Conservation (phyloP, 2,888 invertebrate genomes). For the Marasmarcha lunaedactyla region DNA sequence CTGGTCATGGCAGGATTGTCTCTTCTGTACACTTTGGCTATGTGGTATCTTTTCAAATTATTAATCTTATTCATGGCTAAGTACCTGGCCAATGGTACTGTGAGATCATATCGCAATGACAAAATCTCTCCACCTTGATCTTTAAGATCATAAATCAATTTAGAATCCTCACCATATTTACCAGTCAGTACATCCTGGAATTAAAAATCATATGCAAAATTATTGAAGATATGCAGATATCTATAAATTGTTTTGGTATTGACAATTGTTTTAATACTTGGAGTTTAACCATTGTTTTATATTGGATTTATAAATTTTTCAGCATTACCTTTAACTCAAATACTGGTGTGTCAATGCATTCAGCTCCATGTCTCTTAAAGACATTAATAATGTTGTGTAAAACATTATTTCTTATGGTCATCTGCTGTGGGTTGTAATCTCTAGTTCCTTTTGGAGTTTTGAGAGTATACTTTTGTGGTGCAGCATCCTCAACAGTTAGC, state of each 20-base stretch:
- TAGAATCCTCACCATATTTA: slow-evolving; percentile 99
- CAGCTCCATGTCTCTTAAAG: slow-evolving; percentile 97
- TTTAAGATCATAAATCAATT: slow-evolving; percentile 97
- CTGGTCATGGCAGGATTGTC: slow-evolving; percentile 97
- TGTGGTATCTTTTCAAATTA: slow-evolving; percentile 96
- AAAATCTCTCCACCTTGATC: slow-evolving; percentile 99
- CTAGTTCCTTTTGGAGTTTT: slow-evolving; percentile 95
- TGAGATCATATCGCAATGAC: slow-evolving; percentile 95
- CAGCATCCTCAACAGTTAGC: slow-evolving; percentile 69
- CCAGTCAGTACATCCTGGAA: slow-evolving; percentile 94
- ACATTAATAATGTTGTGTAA: slow-evolving; percentile 87
- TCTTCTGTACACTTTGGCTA: slow-evolving; percentile 97
- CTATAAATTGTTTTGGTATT: background rate
- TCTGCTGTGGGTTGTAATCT: slow-evolving; percentile 95
- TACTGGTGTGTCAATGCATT: slow-evolving; percentile 97
- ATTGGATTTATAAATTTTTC: too few species aligned
- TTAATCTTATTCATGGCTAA: slow-evolving; percentile 97
- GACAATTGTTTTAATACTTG: too few species aligned
- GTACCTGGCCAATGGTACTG: slow-evolving; percentile 97
- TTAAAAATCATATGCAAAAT: slow-evolving; percentile 7
- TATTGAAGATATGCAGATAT: slow-evolving; percentile 4
- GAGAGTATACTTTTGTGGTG: slow-evolving; percentile 83
- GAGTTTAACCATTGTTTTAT: too few species aligned
- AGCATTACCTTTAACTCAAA: slow-evolving; percentile 96
- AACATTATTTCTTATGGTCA: slow-evolving; percentile 89